phyloP scores from a whole-genome alignment of 2,113 vertebrate genomes.

The Zapornia atra region DNA sequence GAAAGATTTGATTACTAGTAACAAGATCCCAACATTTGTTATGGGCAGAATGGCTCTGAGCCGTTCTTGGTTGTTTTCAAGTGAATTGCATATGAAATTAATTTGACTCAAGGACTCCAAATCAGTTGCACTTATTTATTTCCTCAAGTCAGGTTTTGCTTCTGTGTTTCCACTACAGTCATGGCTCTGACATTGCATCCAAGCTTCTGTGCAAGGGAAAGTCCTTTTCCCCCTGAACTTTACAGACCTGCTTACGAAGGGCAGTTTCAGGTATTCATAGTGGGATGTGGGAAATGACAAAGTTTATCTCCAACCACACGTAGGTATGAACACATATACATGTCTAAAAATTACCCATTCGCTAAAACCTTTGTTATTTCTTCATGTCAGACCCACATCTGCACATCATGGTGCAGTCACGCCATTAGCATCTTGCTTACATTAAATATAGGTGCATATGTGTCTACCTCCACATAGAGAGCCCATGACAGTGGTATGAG shows the following conservation, averaged over 20 bases:
- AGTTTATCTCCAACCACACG: fast-evolving
- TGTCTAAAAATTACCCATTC: not conserved
- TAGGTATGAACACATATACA: not conserved
- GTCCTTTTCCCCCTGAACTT: not conserved
- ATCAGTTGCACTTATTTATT: not conserved
- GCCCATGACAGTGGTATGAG: not conserved
- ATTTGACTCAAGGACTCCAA: not conserved
- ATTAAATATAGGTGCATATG: not conserved
- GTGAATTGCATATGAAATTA: not conserved
- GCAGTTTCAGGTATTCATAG: not conserved
- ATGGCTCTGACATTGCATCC: not conserved
- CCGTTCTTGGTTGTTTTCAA: not conserved
- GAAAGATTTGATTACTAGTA: not conserved
- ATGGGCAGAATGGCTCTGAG: not conserved
- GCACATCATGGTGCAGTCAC: not conserved
- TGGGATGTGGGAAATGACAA: not conserved
- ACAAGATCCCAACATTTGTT: not conserved
- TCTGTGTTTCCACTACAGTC: not conserved
- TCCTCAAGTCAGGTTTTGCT: not conserved
- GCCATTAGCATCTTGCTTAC: not conserved
- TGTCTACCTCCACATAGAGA: not conserved
- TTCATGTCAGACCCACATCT: not conserved
- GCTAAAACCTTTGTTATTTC: not conserved
- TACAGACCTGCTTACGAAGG: fast-evolving
- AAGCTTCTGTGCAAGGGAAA: not conserved